Evolutionary conservation across 2,113 vertebrate genomes (phyloP).

Genomic region (Spilogale gracilis): DNA sequence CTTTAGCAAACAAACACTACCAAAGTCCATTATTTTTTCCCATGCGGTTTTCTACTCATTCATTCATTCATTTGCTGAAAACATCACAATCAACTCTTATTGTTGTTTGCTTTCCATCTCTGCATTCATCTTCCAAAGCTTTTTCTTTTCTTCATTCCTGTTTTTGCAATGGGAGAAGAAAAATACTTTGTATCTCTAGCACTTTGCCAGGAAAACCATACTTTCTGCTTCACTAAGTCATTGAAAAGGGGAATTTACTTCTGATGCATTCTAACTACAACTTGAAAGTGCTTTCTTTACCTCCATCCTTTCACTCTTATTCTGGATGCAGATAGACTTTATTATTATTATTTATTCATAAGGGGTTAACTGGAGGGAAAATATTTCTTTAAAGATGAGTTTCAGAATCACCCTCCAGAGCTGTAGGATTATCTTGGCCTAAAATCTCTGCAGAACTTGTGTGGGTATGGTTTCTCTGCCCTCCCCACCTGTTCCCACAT

Average conservation of each 20-base stretch:
- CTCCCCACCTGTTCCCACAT: rapidly evolving
- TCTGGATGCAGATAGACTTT: not conserved
- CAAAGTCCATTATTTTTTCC: not conserved
- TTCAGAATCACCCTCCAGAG: not conserved
- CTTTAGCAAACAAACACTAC: not conserved
- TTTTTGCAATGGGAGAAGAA: not conserved
- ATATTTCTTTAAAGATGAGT: slow-evolving; percentile 1
- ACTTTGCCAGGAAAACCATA: not conserved
- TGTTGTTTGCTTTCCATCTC: not conserved
- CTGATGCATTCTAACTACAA: not conserved
- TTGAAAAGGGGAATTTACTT: not conserved
- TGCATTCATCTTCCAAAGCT: not conserved
- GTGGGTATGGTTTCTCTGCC: not conserved
- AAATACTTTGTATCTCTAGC: not conserved
- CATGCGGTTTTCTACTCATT: not conserved
- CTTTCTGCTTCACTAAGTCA: not conserved
- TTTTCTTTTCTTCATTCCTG: slow-evolving; percentile 6
- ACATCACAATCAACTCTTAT: not conserved
- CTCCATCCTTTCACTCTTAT: not conserved
- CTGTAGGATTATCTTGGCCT: not conserved
- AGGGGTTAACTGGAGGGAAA: not conserved
- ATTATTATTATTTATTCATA: not conserved
- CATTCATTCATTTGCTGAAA: not conserved
- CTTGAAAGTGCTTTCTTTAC: not conserved
- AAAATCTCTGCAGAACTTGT: not conserved